Evolutionary conservation across 2,113 vertebrate species (phyloP), one percentile per base, ranked within the genome.

Genomic region (Athene cunicularia): DNA sequence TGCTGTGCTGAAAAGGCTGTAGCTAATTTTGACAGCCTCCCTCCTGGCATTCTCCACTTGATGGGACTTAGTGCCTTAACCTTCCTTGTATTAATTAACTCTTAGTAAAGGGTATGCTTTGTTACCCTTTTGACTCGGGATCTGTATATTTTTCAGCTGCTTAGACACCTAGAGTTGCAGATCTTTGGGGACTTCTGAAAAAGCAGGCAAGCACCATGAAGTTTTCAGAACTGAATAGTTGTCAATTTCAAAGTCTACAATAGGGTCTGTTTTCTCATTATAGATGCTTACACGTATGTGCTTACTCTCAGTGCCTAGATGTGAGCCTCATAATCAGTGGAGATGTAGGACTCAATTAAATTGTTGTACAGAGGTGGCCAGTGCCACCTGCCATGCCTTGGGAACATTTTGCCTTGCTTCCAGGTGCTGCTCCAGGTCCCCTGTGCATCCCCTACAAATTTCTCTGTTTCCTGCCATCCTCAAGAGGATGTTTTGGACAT

Each of bases 261-360:
- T 1, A 67, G 30, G 33, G 39, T 67, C 58, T 85, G 23, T 52
- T 14, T 49, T 81, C 22, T 74, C 56, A 27, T 4, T 71, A 27
- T 16, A 71, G 66, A 53, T 8, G 50, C 0, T 1, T 21, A 33
- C 32, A 28, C 0, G 4, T 47, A 16, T 0, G 1, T 6, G 16
- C 22, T 64, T 52, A 17, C 9, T 59, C 72, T 63, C 8, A 11
- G 58, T 28, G 32, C 15, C 49, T 63, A 27, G 35, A 33, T 24
- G 41, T 28, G 11, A 81, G 20, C 35, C 35, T 71, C 45, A 28
- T 6, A 43, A 35, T 30, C 47, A 82, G 1, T n/a, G 47, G 60
- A 82, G 18, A 49, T 2, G 3, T 1, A 80, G 26, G 20, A 56
- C 27, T 35, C 47, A 28, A 28, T 27, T 20, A 37, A 70, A 62